These are phyloP conservation scores for Amiota mariae DNA, from an alignment of 2,888 invertebrate species.

Conservation along the genomic window DNA sequence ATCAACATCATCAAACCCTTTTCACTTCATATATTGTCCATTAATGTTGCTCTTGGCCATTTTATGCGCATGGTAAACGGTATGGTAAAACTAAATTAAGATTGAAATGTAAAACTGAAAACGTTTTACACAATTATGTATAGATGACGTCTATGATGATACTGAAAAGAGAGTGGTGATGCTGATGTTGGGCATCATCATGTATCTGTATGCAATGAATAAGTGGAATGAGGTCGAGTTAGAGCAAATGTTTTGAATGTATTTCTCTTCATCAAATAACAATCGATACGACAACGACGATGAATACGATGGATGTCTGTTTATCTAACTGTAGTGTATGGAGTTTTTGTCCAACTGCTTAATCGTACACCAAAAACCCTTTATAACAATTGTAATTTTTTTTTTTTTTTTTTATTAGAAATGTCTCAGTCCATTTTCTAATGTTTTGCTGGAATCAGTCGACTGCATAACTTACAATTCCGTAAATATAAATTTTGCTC, in stretches of 20 bases:
- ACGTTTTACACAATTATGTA: constrained; percentile 70
- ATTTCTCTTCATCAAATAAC: constrained; percentile 17
- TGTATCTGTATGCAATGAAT: neutral
- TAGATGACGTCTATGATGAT: constrained; percentile 48
- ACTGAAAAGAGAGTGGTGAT: too few species aligned
- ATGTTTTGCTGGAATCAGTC: constrained; percentile 52
- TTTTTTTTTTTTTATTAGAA: constrained; percentile 26
- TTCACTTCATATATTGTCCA: neutral
- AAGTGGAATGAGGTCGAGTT: constrained; percentile 6
- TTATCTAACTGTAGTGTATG: constrained; percentile 29
- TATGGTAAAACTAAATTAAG: constrained; percentile 71
- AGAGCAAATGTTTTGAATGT: neutral
- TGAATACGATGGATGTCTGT: neutral
- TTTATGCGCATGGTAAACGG: constrained; percentile 44
- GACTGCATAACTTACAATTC: constrained; percentile 71
- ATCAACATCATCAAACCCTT: neutral
- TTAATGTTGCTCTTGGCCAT: neutral
- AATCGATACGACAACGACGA: constrained; percentile 9
- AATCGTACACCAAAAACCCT: constrained; percentile 71
- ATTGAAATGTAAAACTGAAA: constrained; percentile 73
- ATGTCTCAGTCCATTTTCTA: neutral
- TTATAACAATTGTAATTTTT: constrained; percentile 42
- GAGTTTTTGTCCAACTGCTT: constrained; percentile 53
- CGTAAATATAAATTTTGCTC: constrained; percentile 64
- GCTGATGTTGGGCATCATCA: too few species aligned